Evolutionary conservation across 2,888 invertebrate species (phyloP).

Genomic region (Drosophila siamana): DNA sequence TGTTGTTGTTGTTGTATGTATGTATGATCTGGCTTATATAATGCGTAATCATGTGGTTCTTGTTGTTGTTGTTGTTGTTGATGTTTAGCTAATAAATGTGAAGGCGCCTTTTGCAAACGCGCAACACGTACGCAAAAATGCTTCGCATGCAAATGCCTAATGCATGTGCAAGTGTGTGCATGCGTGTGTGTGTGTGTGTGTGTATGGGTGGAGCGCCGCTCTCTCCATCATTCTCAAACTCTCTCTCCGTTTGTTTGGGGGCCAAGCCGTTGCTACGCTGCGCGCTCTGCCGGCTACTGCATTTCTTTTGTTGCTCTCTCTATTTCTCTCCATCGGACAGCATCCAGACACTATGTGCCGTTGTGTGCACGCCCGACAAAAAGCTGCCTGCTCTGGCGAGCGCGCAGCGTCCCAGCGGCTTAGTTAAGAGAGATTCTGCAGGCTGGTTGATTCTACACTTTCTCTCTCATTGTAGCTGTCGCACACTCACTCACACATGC

Average conservation of each 20-base stretch:
- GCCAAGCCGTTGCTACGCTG: slow-evolving; percentile 67
- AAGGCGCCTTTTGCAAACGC: slow-evolving; percentile 36
- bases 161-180: slow-evolving; percentile 28
- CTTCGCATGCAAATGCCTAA: slow-evolving; percentile 39
- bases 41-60: slow-evolving; percentile 51
- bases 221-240: slow-evolving; percentile 78
- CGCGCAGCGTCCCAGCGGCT: slow-evolving; percentile 56
- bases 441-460: slow-evolving; percentile 45
- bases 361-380: slow-evolving; percentile 28
- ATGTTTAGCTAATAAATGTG: slow-evolving; percentile 41
- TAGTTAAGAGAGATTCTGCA: slow-evolving; percentile 39
- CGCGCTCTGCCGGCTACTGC: slow-evolving; percentile 21
- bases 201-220: slow-evolving; percentile 64
- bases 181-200: slow-evolving; percentile 23
- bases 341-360: slow-evolving; percentile 57
- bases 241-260: slow-evolving; percentile 64
- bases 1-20: slow-evolving; percentile 55
- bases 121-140: slow-evolving; percentile 4
- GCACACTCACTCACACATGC: slow-evolving; percentile 37
- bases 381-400: slow-evolving; percentile 39
- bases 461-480: slow-evolving; percentile 14
- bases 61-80: slow-evolving; percentile 35
- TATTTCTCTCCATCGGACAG: neutral
- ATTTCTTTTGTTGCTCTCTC: neutral
- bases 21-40: slow-evolving; percentile 76